Evolutionary conservation across 92 coral and sea anemone genomes (phyloP).

Genomic region (Porites cylindrica): DNA sequence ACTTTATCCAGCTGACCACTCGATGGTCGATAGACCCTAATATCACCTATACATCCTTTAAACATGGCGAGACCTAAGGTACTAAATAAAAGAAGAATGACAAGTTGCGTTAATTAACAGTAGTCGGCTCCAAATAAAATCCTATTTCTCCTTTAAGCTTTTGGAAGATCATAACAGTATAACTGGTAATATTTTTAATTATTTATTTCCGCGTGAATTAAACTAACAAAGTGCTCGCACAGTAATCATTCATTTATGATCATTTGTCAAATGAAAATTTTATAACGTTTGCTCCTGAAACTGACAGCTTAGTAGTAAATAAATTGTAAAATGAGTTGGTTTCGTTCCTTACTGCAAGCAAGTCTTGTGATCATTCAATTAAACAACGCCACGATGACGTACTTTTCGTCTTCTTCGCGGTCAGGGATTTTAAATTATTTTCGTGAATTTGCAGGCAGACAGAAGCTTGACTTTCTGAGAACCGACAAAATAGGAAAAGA

Average conservation of each 20-base stretch:
- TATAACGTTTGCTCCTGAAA: slow-evolving; percentile 15
- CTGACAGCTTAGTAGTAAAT: background rate
- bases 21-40: slow-evolving; percentile 28
- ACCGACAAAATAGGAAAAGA: no score
- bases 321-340: background rate
- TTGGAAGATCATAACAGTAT: background rate
- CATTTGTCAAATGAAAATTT: slow-evolving; percentile 40
- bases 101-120: background rate
- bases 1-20: slow-evolving; percentile 27
- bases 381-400: background rate
- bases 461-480: background rate
- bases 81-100: background rate
- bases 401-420: background rate
- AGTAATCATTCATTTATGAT: slow-evolving; percentile 45
- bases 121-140: background rate
- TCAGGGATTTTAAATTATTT: background rate
- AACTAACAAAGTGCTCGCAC: slow-evolving; percentile 26
- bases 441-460: background rate
- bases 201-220: slow-evolving; percentile 28
- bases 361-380: background rate
- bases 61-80: background rate
- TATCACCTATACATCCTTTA: slow-evolving; percentile 41
- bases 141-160: background rate
- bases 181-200: slow-evolving; percentile 3
- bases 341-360: background rate